A percentile compares a stretch with the other conserved stretches of the same genome.
Evolutionary conservation across 2,113 vertebrate species (phyloP).

Genomic region (Rutilus rutilus): DNA sequence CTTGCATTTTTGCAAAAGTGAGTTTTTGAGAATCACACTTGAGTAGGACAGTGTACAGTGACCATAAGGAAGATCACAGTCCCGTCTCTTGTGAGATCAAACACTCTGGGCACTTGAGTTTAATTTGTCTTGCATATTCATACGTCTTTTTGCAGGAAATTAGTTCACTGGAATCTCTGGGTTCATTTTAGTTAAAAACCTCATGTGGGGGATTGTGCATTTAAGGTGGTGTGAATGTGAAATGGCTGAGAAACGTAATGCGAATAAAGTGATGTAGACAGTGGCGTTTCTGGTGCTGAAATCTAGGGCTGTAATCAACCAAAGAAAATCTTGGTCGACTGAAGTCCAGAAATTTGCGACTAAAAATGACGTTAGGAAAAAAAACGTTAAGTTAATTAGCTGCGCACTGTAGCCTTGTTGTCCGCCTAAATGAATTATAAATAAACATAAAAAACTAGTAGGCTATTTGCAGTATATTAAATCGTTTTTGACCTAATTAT

Average conservation of each 20-base stretch:
- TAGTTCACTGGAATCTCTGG: not conserved
- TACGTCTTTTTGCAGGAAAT: not conserved
- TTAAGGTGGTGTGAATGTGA: not conserved
- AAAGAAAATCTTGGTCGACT: too few species aligned
- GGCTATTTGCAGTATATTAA: too few species aligned
- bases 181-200: not conserved
- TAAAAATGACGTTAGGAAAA: too few species aligned
- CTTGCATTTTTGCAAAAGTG: not conserved
- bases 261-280: not conserved
- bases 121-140: constrained; percentile 25
- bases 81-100: not conserved
- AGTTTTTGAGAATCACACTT: not conserved
- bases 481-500: too few species aligned
- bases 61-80: not conserved
- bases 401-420: too few species aligned
- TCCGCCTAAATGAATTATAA: too few species aligned
- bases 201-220: not conserved
- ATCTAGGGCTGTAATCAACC: too few species aligned
- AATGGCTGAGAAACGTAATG: not conserved
- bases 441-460: too few species aligned
- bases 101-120: not conserved
- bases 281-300: not conserved
- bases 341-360: too few species aligned
- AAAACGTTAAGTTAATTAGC: too few species aligned
- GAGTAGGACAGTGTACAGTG: not conserved